phyloP scores from a whole-genome alignment of 2,113 vertebrate species.

The Daubentonia madagascariensis region DNA sequence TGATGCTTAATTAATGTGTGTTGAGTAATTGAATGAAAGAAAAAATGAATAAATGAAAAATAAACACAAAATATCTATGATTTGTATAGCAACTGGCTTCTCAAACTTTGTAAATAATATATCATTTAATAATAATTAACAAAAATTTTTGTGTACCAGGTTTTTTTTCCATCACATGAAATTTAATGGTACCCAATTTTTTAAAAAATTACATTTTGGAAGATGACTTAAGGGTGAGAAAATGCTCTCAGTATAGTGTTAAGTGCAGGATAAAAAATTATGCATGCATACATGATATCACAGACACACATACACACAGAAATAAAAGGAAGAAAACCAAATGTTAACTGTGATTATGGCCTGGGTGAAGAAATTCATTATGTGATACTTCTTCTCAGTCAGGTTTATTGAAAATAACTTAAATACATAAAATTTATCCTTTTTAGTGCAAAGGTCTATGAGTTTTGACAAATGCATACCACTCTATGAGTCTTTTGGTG shows the following conservation, averaged over 20 bases:
- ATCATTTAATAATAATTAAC: background rate
- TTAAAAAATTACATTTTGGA: background rate
- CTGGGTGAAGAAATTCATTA: background rate
- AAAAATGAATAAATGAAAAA: background rate
- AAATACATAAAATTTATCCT: background rate
- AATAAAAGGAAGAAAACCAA: background rate
- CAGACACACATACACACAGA: fast-evolving
- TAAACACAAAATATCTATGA: background rate
- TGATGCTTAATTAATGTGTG: background rate
- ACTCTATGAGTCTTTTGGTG: background rate
- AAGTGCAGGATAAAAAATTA: background rate
- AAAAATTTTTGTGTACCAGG: background rate
- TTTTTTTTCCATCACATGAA: background rate
- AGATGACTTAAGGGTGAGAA: background rate
- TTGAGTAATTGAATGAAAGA: background rate
- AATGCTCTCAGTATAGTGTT: background rate
- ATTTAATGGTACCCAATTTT: background rate
- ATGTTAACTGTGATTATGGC: background rate
- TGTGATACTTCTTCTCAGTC: background rate
- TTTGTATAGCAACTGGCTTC: background rate
- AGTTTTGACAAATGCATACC: background rate
- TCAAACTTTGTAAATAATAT: background rate
- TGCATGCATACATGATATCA: background rate
- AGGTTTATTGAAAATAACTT: background rate
- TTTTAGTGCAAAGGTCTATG: background rate